Conservation (phyloP, 2,113 vertebrate genomes). For the Asarcornis scutulata region DNA sequence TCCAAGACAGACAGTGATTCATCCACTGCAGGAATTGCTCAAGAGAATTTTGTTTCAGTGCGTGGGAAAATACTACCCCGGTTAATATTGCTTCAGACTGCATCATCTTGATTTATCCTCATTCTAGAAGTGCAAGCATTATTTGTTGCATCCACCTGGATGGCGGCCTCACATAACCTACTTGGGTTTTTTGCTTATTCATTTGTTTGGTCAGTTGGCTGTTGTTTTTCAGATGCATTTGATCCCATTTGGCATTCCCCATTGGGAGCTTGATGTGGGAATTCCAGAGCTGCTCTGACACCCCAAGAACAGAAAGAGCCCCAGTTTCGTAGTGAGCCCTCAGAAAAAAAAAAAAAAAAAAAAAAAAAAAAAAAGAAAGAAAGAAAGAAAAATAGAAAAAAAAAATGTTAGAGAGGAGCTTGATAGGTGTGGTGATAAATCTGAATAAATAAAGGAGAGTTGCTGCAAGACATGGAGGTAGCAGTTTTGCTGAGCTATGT, state of each 20-base stretch:
- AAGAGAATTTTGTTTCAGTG: slow-evolving; percentile 45
- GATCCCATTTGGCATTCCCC: not conserved
- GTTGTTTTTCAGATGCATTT: not conserved
- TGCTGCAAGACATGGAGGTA: slow-evolving; percentile 63
- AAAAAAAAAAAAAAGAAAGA: not conserved
- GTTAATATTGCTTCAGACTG: slow-evolving; percentile 19
- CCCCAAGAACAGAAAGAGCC: not conserved
- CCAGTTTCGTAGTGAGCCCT: not conserved
- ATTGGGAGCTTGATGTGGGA: not conserved
- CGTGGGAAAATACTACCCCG: slow-evolving; percentile 40
- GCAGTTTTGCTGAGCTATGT: slow-evolving; percentile 68
- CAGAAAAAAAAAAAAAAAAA: not conserved
- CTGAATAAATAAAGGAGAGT: slow-evolving; percentile 70
- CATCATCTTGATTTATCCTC: slow-evolving; percentile 32
- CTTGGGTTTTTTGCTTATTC: slow-evolving; percentile 31
- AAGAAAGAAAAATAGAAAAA: not conserved
- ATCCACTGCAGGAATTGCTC: slow-evolving; percentile 48
- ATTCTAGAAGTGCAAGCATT: not conserved
- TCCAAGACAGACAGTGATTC: slow-evolving; percentile 62
- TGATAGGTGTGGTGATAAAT: slow-evolving; percentile 69
- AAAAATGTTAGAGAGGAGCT: slow-evolving; percentile 1
- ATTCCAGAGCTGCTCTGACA: not conserved
- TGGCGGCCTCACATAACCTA: slow-evolving; percentile 28
- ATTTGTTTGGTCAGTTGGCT: slow-evolving; percentile 25
- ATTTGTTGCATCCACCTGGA: slow-evolving; percentile 38